Evolutionary conservation across 2,797 vertebrate genomes (phyloP).

Genomic region (Sylvilagus floridanus): DNA sequence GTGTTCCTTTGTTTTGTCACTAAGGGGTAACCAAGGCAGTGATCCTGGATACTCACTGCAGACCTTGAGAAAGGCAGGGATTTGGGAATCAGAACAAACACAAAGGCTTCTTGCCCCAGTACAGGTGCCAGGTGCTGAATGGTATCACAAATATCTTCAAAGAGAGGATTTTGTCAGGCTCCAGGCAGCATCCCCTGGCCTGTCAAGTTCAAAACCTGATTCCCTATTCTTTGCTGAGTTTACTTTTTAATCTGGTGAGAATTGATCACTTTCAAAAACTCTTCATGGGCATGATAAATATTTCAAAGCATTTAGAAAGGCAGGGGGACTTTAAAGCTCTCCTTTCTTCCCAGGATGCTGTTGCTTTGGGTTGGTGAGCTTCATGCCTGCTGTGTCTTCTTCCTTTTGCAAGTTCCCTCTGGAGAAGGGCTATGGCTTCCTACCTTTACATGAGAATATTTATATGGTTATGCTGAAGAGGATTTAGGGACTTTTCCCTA

Average conservation of each 20-base stretch:
- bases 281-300: conserved; percentile 47
- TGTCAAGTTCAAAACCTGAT: conserved; percentile 49
- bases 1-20: neutral
- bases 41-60: neutral
- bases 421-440: neutral
- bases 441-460: neutral
- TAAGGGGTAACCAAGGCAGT: too few relatives aligned
- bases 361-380: neutral
- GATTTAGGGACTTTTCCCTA: neutral
- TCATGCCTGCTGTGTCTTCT: neutral
- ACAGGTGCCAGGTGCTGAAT: neutral
- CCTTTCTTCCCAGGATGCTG: neutral
- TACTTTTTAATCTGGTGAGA: conserved; percentile 61
- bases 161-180: conserved; percentile 40
- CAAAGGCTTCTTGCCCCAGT: neutral
- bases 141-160: neutral
- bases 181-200: neutral
- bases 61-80: neutral
- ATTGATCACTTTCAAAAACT: conserved; percentile 30
- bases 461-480: neutral
- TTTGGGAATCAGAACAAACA: neutral
- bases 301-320: conserved; percentile 57
- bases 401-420: too few relatives aligned
- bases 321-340: neutral
- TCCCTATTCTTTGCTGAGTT: neutral